Percentiles rank a stretch among this genome's conserved stretches.
Conservation (phyloP, 2,797 vertebrate genomes). For the Etheostoma perlongum region DNA sequence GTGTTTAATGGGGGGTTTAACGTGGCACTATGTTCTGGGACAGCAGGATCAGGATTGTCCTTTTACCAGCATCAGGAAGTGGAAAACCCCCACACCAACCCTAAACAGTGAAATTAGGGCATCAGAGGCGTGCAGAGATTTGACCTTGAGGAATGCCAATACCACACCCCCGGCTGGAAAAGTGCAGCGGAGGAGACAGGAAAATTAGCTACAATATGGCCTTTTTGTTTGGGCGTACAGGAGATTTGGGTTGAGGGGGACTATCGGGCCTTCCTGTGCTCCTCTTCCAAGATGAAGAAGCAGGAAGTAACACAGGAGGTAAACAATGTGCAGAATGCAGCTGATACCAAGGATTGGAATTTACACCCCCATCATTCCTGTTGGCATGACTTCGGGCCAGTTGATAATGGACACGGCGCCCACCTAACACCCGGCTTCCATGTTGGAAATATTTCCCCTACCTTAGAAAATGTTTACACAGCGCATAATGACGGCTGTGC, state of each 20-base stretch:
- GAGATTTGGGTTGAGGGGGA: constrained; percentile 61
- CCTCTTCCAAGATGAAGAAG: constrained; percentile 84
- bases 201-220: constrained; percentile 84
- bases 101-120: constrained; percentile 61
- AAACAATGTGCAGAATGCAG: constrained; percentile 83
- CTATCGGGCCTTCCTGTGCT: constrained; percentile 80
- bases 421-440: constrained; percentile 51
- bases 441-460: constrained; percentile 46
- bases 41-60: constrained; percentile 44
- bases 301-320: constrained; percentile 86
- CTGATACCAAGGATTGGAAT: constrained; percentile 73
- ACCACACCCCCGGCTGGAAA: constrained; percentile 70
- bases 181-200: constrained; percentile 77
- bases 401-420: constrained; percentile 71
- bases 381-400: constrained; percentile 79
- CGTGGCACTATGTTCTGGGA: constrained; percentile 40
- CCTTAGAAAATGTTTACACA: constrained; percentile 52
- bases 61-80: constrained; percentile 73
- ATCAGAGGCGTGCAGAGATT: constrained; percentile 74
- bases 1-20: constrained; percentile 64
- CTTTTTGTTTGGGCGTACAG: constrained; percentile 78
- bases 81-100: constrained; percentile 50
- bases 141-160: constrained; percentile 81
- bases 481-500: constrained; percentile 22
- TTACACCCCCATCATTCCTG: constrained; percentile 82